Conservation (phyloP, 2,797 vertebrate genomes). For the Crenichthys baileyi region DNA sequence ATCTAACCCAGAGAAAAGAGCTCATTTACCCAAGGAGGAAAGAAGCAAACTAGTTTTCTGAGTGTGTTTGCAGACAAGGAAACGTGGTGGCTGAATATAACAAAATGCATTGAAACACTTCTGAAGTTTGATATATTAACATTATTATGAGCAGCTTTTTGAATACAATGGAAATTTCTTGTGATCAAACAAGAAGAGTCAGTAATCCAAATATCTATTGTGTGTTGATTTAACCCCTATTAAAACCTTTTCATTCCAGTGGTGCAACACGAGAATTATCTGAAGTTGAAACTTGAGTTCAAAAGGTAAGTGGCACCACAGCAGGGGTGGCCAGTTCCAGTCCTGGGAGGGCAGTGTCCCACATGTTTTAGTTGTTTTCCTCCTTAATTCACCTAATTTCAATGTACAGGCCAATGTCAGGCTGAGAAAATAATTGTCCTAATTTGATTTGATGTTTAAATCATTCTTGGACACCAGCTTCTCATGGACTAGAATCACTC, state of each 20-base stretch:
- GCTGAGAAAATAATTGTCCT: neutral
- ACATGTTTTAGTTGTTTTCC: neutral
- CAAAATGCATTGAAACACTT: conserved; percentile 6
- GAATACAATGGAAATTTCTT: conserved; percentile 1
- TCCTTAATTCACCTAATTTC: neutral
- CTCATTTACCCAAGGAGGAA: conserved; percentile 83
- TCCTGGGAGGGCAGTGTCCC: neutral
- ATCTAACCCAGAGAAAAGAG: conserved; percentile 85
- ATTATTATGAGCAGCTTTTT: neutral
- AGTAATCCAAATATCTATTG: conserved; percentile 13
- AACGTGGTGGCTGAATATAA: conserved; percentile 51
- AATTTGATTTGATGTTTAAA: neutral
- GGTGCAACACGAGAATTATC: conserved; percentile 49
- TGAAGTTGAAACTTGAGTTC: conserved; percentile 47
- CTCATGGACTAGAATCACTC: neutral
- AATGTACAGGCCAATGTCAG: neutral
- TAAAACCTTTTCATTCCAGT: conserved; percentile 48
- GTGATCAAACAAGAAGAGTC: conserved; percentile 10
- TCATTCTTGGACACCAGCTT: neutral
- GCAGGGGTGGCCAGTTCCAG: neutral
- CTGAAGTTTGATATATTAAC: neutral
- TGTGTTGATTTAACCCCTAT: conserved; percentile 51
- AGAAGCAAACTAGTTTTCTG: conserved; percentile 79
- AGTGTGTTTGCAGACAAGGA: conserved; percentile 59
- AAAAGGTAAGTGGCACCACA: conserved; percentile 57